A percentile compares a stretch with the other conserved stretches of the same genome.
phyloP scores from a whole-genome alignment of 2,888 invertebrate genomes.

The Linnaemya vulpina region DNA sequence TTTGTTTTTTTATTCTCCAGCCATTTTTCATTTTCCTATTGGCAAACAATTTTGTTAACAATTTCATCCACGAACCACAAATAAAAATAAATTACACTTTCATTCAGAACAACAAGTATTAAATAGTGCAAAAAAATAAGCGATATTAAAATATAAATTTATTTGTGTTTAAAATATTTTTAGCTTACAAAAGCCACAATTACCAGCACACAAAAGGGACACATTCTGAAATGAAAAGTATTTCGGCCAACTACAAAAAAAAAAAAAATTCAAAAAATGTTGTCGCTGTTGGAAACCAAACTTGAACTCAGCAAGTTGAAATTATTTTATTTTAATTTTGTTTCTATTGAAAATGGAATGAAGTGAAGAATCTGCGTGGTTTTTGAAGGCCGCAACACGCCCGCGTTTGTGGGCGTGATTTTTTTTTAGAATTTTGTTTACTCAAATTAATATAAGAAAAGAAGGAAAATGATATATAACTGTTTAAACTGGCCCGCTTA shows the following conservation, averaged over 20 bases:
- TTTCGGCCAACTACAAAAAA: background rate
- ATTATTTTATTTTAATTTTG: too few relatives aligned
- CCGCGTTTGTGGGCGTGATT: too few relatives aligned
- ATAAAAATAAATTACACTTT: conserved; percentile 52
- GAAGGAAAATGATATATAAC: too few relatives aligned
- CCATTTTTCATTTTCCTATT: conserved; percentile 29
- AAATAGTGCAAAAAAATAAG: background rate
- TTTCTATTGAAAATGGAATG: too few relatives aligned
- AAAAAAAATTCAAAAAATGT: background rate
- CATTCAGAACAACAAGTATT: conserved; percentile 20
- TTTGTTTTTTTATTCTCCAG: background rate
- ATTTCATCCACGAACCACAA: conserved; percentile 59
- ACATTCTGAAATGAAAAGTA: background rate
- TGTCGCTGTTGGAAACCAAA: background rate
- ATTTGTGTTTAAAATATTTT: conserved; percentile 15
- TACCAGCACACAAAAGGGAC: conserved; percentile 6
- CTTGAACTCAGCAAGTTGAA: too few relatives aligned
- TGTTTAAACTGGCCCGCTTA: too few relatives aligned
- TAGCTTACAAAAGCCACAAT: conserved; percentile 31
- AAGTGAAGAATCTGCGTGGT: too few relatives aligned
- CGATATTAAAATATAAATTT: conserved; percentile 14
- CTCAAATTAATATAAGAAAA: background rate
- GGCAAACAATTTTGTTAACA: conserved; percentile 62
- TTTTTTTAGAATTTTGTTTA: background rate
- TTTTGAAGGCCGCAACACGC: too few relatives aligned